A percentile compares a stretch with the other conserved stretches of the same genome.
Evolutionary conservation across 2,888 invertebrate species (phyloP).

Genomic region (Chironomus riparius): DNA sequence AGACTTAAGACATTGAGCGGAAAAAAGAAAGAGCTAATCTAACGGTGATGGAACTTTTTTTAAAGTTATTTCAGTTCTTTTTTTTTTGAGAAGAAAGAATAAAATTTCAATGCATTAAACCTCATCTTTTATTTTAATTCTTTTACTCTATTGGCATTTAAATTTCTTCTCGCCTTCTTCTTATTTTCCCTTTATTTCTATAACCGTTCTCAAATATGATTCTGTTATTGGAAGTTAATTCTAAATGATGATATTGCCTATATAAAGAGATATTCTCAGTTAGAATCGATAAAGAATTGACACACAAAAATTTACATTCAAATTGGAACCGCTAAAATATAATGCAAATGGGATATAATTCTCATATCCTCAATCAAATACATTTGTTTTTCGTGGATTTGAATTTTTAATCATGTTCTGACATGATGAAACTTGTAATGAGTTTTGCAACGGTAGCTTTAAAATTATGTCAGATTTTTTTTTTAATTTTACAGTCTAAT

Average conservation of each 20-base stretch:
- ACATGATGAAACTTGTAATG: no score
- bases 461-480: no score
- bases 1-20: background rate
- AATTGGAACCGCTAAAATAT: no score
- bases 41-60: constrained; percentile 12
- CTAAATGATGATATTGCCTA: no score
- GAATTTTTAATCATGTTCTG: background rate
- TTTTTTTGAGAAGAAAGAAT: background rate
- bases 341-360: no score
- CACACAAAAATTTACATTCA: no score
- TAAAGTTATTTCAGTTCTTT: no score
- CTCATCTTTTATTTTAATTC: constrained; percentile 3
- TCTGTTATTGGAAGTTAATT: background rate
- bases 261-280: no score
- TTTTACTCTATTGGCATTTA: background rate
- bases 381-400: background rate
- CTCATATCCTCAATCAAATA: no score
- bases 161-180: background rate
- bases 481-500: no score
- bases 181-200: background rate
- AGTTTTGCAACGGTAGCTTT: no score
- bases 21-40: constrained; percentile 2
- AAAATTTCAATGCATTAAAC: background rate
- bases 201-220: background rate
- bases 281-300: no score